phyloP scores from a whole-genome alignment of 1,140 invertebrate species.

The Trialeurodes vaporariorum region DNA sequence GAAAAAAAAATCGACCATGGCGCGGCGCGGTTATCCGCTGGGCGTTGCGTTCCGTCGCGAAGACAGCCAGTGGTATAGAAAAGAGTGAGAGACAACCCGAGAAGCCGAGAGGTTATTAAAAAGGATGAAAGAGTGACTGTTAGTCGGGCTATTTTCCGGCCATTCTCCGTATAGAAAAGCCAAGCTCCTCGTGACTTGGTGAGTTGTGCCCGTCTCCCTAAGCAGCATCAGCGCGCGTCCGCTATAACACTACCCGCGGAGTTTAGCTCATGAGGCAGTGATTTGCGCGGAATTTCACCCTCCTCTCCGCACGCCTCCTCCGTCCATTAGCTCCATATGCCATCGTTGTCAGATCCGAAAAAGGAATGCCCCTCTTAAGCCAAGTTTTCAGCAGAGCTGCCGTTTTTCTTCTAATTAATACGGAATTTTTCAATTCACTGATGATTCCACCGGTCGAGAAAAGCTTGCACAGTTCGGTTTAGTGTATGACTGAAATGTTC shows the following conservation, averaged over 20 bases:
- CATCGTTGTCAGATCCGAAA: no score
- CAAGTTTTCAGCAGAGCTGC: no score
- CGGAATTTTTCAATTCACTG: no score
- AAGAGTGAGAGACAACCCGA: neutral
- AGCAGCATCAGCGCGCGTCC: neutral
- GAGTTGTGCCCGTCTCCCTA: neutral
- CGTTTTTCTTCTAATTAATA: no score
- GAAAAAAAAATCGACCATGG: neutral
- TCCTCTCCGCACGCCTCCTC: no score
- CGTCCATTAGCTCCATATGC: neutral
- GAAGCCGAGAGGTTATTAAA: neutral
- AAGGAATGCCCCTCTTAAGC: neutral
- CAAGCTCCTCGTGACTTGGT: neutral
- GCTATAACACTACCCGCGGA: no score
- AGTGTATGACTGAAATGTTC: no score
- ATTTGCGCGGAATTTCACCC: neutral
- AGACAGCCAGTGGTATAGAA: neutral
- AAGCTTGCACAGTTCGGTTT: no score
- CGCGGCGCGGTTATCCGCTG: neutral
- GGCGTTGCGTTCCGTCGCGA: neutral
- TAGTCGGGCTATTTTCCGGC: neutral
- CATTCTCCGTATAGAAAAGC: neutral
- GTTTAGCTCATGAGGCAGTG: neutral
- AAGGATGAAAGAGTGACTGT: neutral
- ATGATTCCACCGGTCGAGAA: no score